These are phyloP conservation scores for Hippasteria phrygiana DNA, from an alignment of 53 echinoderm and acorn worm genomes.

Conservation along the genomic window DNA sequence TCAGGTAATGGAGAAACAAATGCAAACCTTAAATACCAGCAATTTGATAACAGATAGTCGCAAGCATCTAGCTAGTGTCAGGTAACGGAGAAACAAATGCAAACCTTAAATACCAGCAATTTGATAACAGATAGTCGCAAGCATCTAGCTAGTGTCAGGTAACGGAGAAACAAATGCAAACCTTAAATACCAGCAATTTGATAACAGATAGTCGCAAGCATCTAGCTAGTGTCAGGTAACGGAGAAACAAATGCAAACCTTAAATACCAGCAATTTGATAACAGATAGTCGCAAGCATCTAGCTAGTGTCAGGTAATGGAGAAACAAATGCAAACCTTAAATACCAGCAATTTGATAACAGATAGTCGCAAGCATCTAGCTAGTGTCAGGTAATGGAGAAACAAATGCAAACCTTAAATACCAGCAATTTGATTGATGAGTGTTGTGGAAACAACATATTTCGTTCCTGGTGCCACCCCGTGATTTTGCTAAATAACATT, in stretches of 20 bases:
- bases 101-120: too few species aligned
- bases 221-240: constrained; percentile 95
- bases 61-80: constrained; percentile 99
- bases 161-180: neutral
- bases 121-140: constrained; percentile 98
- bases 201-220: constrained; percentile 99
- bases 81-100: constrained; percentile 67
- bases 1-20: constrained; percentile 73
- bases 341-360: too few species aligned
- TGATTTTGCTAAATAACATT: too few species aligned
- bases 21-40: too few species aligned
- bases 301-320: constrained; percentile 91
- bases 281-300: constrained; percentile 98
- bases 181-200: too few species aligned
- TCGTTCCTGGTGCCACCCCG: too few species aligned
- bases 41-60: constrained; percentile 98
- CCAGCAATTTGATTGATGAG: too few species aligned
- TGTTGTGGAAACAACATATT: too few species aligned
- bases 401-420: too few species aligned
- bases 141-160: constrained; percentile 99
- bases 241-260: too few species aligned
- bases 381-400: constrained; percentile 82
- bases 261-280: too few species aligned
- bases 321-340: too few species aligned
- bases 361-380: constrained; percentile 98